Evolutionary conservation across 2,888 invertebrate species (phyloP).

Genomic region (Lepidocyrtoides sp.): DNA sequence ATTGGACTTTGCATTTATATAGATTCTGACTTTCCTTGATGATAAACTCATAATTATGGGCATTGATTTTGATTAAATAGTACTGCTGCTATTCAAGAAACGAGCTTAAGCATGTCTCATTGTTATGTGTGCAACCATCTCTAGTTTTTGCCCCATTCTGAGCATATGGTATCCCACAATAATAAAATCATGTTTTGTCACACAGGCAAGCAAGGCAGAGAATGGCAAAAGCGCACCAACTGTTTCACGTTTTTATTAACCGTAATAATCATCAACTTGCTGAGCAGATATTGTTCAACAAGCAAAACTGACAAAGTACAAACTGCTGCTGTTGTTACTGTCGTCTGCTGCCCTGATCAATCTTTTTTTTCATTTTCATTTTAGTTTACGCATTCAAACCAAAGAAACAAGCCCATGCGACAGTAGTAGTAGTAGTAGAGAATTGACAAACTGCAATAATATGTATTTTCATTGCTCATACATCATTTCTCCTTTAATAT

Average conservation of each 20-base stretch:
- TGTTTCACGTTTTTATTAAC: conserved; percentile 13
- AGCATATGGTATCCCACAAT: conserved; percentile 15
- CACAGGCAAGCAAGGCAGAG: too few species aligned
- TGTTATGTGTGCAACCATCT: not conserved
- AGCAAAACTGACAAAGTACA: not conserved
- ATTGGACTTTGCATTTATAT: not conserved
- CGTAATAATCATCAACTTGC: not conserved
- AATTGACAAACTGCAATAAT: too few species aligned
- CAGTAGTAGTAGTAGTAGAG: too few species aligned
- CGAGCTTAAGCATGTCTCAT: too few species aligned
- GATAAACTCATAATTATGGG: too few species aligned
- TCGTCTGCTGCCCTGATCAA: not conserved
- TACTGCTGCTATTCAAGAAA: too few species aligned
- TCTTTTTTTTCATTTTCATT: not conserved
- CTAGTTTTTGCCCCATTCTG: too few species aligned
- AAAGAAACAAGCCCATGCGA: not conserved
- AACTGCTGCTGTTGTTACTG: not conserved
- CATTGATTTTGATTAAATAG: too few species aligned
- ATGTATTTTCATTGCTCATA: too few species aligned
- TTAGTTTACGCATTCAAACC: not conserved
- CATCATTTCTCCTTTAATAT: not conserved
- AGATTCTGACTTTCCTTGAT: not conserved
- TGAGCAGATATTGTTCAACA: not conserved
- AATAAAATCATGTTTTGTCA: not conserved
- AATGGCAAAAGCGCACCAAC: too few species aligned